Base-by-base conservation (phyloP, 1,140 invertebrate genomes). In the Druon quercuslanigerum region DNA sequence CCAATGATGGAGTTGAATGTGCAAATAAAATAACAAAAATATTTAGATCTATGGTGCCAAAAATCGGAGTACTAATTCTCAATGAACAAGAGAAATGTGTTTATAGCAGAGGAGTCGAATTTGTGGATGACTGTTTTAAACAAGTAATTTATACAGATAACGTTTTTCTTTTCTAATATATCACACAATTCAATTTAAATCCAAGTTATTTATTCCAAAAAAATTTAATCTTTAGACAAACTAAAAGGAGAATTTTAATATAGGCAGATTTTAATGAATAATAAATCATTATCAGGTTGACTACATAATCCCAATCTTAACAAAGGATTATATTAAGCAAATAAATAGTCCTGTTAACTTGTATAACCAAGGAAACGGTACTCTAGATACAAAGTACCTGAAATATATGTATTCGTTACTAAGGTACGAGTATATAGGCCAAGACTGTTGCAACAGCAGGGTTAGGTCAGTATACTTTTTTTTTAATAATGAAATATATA, bases 251-350 rank as follows among this genome's bases (percentile, higher is more conserved):
- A 46, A 46, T 71, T 46, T 75, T 17, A 33, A 75, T 33, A 13
- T n/a, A 72, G 50, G 20, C 9, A 54, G 20, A 54, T 14, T 14
- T 40, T 40, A 13, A 0, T 46, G 51, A 78, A 14, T 77, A 78
- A 17, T 71, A 17, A 56, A 13, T 72, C 17, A 51, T 70, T 70
- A 56, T n/a, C 20, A 87, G 87, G 87, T 88, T 11, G 77, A 89
- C 75, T 89, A 87, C 72, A 83, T 89, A 57, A 77, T 89, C 77
- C 87, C 88, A 71, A 88, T 89, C 77, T 72, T 89, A 57, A 89
- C 87, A 7, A 78, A 74, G 75, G 85, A 60, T 51, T 89, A 89
- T 60, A 78, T 87, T 11, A 66, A 84, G 20, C 81, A 70, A 51
- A 80, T 88, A 40, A 84, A 81, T 71, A 79, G 78, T 51, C 3